Percentiles rank a stretch among this genome's conserved stretches.
Evolutionary conservation across 1,140 invertebrate species (phyloP).

Genomic region (Hylaeus volcanicus): DNA sequence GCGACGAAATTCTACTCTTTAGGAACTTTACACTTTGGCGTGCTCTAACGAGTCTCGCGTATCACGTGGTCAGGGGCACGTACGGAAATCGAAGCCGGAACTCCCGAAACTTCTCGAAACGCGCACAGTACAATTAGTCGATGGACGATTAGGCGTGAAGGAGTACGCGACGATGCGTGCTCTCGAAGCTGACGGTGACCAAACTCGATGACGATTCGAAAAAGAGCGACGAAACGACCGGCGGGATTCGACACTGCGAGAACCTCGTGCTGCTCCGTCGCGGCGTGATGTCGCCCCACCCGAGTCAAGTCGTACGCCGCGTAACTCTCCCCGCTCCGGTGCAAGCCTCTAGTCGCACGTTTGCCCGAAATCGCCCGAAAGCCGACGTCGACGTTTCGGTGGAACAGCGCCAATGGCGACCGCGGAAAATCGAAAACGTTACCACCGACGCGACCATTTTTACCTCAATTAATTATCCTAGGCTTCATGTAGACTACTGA

Average conservation of each 20-base stretch:
- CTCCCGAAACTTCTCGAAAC: not conserved
- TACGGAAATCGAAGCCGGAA: conserved; percentile 4
- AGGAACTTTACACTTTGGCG: not conserved
- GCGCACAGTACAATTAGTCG: not conserved
- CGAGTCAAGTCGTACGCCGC: conserved; percentile 49
- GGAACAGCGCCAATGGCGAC: conserved; percentile 12
- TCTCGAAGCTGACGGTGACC: not conserved
- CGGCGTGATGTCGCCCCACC: conserved; percentile 59
- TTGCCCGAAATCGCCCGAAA: conserved; percentile 56
- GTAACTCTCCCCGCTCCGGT: conserved; percentile 19
- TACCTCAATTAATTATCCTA: no score
- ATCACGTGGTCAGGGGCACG: conserved; percentile 16
- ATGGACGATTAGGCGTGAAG: not conserved
- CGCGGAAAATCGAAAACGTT: conserved; percentile 19
- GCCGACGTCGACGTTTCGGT: conserved; percentile 19
- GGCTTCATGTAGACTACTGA: no score
- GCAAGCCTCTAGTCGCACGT: conserved; percentile 8
- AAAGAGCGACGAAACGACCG: conserved; percentile 52
- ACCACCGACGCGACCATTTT: not conserved
- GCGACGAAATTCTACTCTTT: not conserved
- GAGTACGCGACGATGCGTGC: not conserved
- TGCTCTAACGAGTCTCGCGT: not conserved
- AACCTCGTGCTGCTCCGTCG: conserved; percentile 38
- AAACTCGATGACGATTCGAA: conserved; percentile 15
- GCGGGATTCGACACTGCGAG: conserved; percentile 61